These are phyloP conservation scores for Bradypodion pumilum DNA, from an alignment of 2,797 vertebrate species.

Conservation along the genomic window DNA sequence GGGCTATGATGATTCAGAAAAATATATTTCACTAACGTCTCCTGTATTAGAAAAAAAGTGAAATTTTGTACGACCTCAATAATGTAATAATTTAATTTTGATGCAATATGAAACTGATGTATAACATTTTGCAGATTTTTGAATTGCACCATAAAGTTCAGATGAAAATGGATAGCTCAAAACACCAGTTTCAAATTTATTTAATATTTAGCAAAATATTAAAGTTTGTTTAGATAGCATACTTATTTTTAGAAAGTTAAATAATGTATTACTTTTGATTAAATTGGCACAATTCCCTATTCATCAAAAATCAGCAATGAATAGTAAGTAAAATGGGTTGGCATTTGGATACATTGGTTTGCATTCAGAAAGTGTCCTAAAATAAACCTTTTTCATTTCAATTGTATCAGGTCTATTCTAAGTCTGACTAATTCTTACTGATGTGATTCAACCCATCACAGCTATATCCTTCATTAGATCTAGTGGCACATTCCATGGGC, in stretches of 20 bases:
- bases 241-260: constrained; percentile 55
- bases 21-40: background rate
- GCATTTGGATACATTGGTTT: background rate
- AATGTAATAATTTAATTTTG: constrained; percentile 39
- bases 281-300: background rate
- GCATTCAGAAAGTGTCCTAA: background rate
- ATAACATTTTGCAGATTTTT: constrained; percentile 32
- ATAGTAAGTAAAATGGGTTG: background rate
- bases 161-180: constrained; percentile 59
- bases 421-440: background rate
- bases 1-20: background rate
- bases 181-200: constrained; percentile 57
- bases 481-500: background rate
- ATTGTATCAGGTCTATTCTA: background rate
- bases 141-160: constrained; percentile 42
- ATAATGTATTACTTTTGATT: constrained; percentile 3
- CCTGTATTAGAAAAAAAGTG: background rate
- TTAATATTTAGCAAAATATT: constrained; percentile 63
- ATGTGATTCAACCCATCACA: background rate
- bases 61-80: constrained; percentile 27
- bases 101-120: constrained; percentile 41
- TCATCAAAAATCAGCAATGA: background rate
- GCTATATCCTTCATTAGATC: background rate
- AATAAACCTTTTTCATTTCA: background rate
- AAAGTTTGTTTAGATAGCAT: constrained; percentile 39